phyloP scores from a whole-genome alignment of 2,888 invertebrate genomes.

The Melanotus villosus region DNA sequence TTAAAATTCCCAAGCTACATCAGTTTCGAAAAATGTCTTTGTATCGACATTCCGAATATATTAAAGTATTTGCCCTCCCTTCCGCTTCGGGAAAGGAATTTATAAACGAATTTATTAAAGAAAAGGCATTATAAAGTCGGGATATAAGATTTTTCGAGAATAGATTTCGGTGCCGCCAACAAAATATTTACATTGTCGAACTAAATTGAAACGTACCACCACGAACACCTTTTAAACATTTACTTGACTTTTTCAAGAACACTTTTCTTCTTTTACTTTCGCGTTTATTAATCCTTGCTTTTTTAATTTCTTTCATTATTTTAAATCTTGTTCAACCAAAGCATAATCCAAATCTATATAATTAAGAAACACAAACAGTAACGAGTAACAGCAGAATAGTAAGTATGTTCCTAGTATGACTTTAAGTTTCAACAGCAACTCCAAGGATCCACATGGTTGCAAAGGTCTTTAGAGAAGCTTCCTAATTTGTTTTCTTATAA shows the following conservation, averaged over 20 bases:
- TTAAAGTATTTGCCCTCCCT: constrained; percentile 52
- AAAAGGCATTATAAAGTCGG: constrained; percentile 41
- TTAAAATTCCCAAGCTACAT: constrained; percentile 47
- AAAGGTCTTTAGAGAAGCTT: too few species aligned
- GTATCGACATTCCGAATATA: constrained; percentile 57
- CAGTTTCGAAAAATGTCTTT: constrained; percentile 53
- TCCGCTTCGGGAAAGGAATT: constrained; percentile 38
- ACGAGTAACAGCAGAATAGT: too few species aligned
- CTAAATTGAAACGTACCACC: constrained; percentile 33
- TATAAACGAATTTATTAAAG: constrained; percentile 46
- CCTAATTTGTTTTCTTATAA: too few species aligned
- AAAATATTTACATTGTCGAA: constrained; percentile 31
- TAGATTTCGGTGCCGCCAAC: constrained; percentile 20
- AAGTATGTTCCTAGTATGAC: too few species aligned
- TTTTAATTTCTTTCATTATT: neutral
- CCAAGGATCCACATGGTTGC: too few species aligned
- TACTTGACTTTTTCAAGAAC: constrained; percentile 1
- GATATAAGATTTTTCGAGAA: constrained; percentile 36
- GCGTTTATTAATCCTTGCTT: constrained; percentile 9
- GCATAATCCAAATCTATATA: too few species aligned
- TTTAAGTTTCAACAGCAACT: too few species aligned
- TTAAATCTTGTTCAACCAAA: too few species aligned
- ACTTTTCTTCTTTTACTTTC: constrained; percentile 6
- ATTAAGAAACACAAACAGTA: too few species aligned
- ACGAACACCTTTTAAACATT: constrained; percentile 16